Base-by-base conservation (phyloP, 2,797 vertebrate species). In the Peromyscus attwateri region DNA sequence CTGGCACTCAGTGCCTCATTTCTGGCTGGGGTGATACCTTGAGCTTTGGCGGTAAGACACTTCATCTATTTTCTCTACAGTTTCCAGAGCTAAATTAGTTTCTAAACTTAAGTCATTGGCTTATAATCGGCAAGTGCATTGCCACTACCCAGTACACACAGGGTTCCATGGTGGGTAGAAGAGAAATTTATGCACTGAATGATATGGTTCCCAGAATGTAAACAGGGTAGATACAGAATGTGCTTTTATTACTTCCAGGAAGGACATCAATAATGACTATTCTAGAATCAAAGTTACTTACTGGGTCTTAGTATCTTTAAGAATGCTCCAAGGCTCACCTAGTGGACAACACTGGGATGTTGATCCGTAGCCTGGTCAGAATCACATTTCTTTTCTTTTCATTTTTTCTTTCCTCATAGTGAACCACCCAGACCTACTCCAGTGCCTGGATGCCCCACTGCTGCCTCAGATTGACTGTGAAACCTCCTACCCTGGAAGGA, bases 21-120 rank as follows among this genome's bases (percentile, higher is more conserved):
- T 99, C 99, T 1, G 99, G 99, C 93, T 99, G 99, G 99, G 99
- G 99, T 92, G 99, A 99, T 98, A 99, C 97, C n/a, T 97, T 98
- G 89, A 94, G 97, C 98, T 97, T 66, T 88, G 99, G 99, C 92
- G 96, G 99, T 99, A 70, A 2, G 3, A 34, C 2, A 8, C 43
- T 29, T 27, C 17, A 7, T 7, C 6, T 43, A 14, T 21, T 23
- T 68, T 16, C 37, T 49, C 16, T 1, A 1, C 27, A 11, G 37
- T 29, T 46, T 14, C 21, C 16, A 75, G 46, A 87, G 37, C 2
- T 25, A 46, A 19, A 17, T 1, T 3, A 3, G 19, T 1, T 0
- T 40, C 37, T n/a, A n/a, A 21, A 14, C 4, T 68, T 3, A 27
- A 19, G 34, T 2, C 5, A 31, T 29, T 19, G 21, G 1, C 29